Conservation (phyloP, 2,797 vertebrate genomes). For the Pelochelys cantorii region DNA sequence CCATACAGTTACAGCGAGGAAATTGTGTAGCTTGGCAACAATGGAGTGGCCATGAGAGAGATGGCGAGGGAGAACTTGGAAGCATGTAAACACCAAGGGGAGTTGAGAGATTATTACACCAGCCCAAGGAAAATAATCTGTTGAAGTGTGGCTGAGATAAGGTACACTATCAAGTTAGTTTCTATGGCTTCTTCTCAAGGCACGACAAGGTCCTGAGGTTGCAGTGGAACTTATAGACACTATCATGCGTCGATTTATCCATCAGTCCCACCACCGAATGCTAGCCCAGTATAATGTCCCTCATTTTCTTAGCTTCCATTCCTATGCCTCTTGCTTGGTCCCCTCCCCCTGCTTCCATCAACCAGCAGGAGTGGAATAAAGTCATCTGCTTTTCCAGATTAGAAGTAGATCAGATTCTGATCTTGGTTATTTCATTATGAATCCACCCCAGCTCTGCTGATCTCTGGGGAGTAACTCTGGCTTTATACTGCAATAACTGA, state of each 20-base stretch:
- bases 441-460: not conserved
- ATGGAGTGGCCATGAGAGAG: too few species aligned
- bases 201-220: not conserved
- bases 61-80: too few species aligned
- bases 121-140: conserved; percentile 59
- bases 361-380: conserved; percentile 47
- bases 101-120: too few species aligned
- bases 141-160: conserved; percentile 70
- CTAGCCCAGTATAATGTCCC: conserved; percentile 54
- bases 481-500: conserved; percentile 29
- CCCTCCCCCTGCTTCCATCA: conserved; percentile 37
- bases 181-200: conserved; percentile 58
- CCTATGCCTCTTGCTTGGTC: conserved; percentile 42
- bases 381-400: not conserved
- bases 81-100: too few species aligned
- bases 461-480: conserved; percentile 27
- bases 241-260: conserved; percentile 48
- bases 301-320: conserved; percentile 22
- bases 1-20: too few species aligned
- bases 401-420: conserved; percentile 32
- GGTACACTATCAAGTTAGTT: conserved; percentile 61
- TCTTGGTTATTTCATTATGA: conserved; percentile 9
- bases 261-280: conserved; percentile 61
- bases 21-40: too few species aligned
- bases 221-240: not conserved